A percentile compares a stretch with the other conserved stretches of the same genome.
phyloP scores from a whole-genome alignment of 2,797 vertebrate species.

The Lepidocolaptes lacrymiger region DNA sequence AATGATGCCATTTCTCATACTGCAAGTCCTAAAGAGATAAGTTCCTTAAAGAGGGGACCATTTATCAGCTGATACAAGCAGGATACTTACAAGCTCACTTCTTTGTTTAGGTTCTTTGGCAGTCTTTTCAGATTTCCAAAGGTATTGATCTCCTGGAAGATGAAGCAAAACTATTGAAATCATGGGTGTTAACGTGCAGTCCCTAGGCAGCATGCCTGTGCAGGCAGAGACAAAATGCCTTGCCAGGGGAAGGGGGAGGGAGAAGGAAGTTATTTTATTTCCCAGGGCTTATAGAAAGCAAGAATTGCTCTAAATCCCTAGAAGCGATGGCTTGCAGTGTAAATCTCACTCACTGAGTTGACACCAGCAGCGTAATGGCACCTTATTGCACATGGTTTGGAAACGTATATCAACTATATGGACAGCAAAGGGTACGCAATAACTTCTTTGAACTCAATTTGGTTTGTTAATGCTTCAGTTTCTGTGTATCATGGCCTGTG shows the following conservation, averaged over 20 bases:
- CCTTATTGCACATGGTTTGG: constrained; percentile 39
- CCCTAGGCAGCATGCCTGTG: neutral
- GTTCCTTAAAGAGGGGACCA: constrained; percentile 99
- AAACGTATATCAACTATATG: constrained; percentile 21
- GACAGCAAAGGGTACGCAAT: constrained; percentile 61
- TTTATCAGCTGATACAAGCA: constrained; percentile 97
- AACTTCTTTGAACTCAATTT: constrained; percentile 45
- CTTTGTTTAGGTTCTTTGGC: constrained; percentile 93
- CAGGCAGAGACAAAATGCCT: constrained; percentile 34
- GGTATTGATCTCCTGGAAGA: constrained; percentile 79
- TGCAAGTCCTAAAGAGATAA: constrained; percentile 98
- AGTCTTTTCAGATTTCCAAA: constrained; percentile 84
- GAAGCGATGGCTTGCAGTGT: constrained; percentile 53
- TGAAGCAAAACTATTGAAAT: constrained; percentile 67
- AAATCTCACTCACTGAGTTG: constrained; percentile 57
- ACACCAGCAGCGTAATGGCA: constrained; percentile 39
- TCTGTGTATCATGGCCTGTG: neutral
- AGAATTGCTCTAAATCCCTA: constrained; percentile 61
- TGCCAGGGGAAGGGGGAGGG: constrained; percentile 30
- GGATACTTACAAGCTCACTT: constrained; percentile 90
- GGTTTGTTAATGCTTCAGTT: constrained; percentile 33
- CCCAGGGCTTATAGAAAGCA: constrained; percentile 53
- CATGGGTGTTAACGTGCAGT: constrained; percentile 22
- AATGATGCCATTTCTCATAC: constrained; percentile 99
- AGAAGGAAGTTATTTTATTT: constrained; percentile 64